Evolutionary conservation across 1,140 invertebrate species (phyloP), one percentile per base, ranked within the genome.

Genomic region (Bombus affinis): DNA sequence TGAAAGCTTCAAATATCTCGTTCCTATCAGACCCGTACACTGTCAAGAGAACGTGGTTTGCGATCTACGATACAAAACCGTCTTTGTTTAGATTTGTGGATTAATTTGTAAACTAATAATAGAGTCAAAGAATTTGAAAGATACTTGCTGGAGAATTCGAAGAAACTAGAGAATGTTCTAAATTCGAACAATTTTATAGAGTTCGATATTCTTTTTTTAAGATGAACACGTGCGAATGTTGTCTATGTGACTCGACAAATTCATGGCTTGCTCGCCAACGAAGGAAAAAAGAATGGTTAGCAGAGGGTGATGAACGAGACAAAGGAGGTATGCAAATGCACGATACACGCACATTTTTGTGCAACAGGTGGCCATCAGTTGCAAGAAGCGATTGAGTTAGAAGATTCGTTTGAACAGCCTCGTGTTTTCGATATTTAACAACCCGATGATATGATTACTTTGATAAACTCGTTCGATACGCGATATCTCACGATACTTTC

Each of bases 351-450:
- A 89, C 85, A 86, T 86, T 89, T 89, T 89, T 83, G 68, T 59
- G 88, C 88, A 89, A 89, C 88, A 89, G 88, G 88, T 89, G 88
- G 88, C 68, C 66, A 86, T 84, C 85, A 68, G 81, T 80, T 74
- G 70, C 44, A 22, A 86, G 37, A 39, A 37, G 47, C 57, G 57
- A 75, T 86, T 8, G 42, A 86, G 72, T 81, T 81, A 81, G 71
- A 85, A 77, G 57, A 81, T 35, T 76, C 62, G 70, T 81, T 84
- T 79, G 53, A 57, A 39, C 44, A 13, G 0, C 70, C 28, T 8
- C 22, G 62, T 44, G 15, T 57, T 62, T 32, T 62, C 37, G 18
- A 59, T 83, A 62, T 53, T 72, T n/a, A 44, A 12, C 25, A 47
- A 32, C 15, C n/a, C 39, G 15, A 62, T 57, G 28, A 37, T 42